phyloP scores from a whole-genome alignment of 2,888 invertebrate species.

The Sphaerophoria rueppellii region DNA sequence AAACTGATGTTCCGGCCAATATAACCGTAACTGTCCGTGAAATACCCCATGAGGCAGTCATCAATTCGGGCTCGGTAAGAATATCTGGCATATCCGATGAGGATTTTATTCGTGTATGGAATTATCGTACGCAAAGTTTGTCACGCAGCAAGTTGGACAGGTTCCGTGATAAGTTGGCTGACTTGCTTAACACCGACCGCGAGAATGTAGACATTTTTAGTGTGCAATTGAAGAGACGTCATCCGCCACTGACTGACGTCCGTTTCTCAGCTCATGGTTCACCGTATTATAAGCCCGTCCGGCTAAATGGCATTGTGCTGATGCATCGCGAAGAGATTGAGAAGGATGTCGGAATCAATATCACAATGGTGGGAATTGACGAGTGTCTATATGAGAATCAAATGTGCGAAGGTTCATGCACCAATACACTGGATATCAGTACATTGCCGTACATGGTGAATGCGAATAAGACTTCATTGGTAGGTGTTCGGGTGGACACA shows the following conservation, averaged over 20 bases:
- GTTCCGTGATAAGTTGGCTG: slow-evolving; percentile 93
- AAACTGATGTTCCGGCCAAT: slow-evolving; percentile 97
- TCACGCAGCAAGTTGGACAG: slow-evolving; percentile 94
- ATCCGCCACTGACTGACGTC: slow-evolving; percentile 95
- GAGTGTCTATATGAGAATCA: slow-evolving; percentile 97
- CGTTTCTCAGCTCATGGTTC: slow-evolving; percentile 97
- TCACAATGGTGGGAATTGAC: slow-evolving; percentile 98
- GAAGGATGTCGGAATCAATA: slow-evolving; percentile 95
- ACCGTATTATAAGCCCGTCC: slow-evolving; percentile 96
- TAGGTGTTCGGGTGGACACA: slow-evolving; percentile 97
- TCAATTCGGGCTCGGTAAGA: slow-evolving; percentile 96
- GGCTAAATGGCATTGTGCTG: slow-evolving; percentile 95
- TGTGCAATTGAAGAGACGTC: slow-evolving; percentile 93
- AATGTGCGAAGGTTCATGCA: slow-evolving; percentile 98
- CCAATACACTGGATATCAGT: slow-evolving; percentile 94
- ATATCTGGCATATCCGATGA: slow-evolving; percentile 97
- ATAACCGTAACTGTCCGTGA: slow-evolving; percentile 97
- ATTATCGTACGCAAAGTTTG: slow-evolving; percentile 92
- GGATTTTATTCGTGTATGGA: slow-evolving; percentile 97
- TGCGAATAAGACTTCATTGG: slow-evolving; percentile 97
- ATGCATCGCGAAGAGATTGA: slow-evolving; percentile 97
- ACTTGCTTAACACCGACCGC: slow-evolving; percentile 91
- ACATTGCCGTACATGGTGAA: slow-evolving; percentile 97
- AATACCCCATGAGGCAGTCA: slow-evolving; percentile 97
- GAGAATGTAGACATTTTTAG: slow-evolving; percentile 98